phyloP scores from a whole-genome alignment of 2,113 vertebrate genomes.

The Pelodiscus sinensis region DNA sequence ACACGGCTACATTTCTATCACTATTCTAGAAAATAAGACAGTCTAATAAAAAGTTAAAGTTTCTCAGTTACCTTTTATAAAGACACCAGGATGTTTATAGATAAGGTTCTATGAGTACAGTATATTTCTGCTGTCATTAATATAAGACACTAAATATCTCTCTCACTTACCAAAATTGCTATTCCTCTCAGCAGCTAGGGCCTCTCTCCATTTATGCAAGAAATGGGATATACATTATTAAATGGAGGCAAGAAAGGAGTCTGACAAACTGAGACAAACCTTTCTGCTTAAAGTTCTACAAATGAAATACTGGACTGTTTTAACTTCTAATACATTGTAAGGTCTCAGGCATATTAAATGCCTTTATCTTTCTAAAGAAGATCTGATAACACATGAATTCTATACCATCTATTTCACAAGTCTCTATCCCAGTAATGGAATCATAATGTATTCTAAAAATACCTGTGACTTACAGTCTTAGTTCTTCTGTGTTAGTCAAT shows the following conservation, averaged over 20 bases:
- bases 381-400: not conserved
- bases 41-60: not conserved
- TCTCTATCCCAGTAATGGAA: not conserved
- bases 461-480: not conserved
- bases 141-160: not conserved
- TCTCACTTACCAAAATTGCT: not conserved
- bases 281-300: not conserved
- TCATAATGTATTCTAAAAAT: not conserved
- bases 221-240: not conserved
- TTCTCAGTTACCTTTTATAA: not conserved
- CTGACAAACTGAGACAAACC: not conserved
- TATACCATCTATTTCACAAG: not conserved
- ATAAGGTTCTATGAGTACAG: not conserved
- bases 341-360: not conserved
- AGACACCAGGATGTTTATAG: not conserved
- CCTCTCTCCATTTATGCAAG: not conserved
- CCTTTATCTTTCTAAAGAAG: not conserved
- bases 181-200: not conserved
- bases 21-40: accelerated
- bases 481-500: not conserved
- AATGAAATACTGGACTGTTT: not conserved
- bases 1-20: too few species aligned
- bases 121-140: not conserved
- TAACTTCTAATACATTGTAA: not conserved
- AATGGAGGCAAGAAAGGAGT: not conserved